Base-by-base conservation (phyloP, 2,113 vertebrate genomes). In the Ctenodactylus gundi region DNA sequence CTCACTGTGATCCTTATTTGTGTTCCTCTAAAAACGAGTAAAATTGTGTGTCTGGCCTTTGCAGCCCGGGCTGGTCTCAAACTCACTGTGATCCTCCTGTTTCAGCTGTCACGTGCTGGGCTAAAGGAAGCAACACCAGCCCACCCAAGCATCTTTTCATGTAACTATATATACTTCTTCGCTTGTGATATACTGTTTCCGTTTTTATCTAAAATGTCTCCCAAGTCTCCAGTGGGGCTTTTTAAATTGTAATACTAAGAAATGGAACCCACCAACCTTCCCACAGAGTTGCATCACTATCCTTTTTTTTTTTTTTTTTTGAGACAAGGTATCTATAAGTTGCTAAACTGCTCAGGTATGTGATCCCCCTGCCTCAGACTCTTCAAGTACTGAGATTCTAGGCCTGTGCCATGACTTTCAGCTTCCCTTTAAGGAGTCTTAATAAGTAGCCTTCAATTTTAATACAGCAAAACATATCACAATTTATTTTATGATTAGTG, bases 401-500 rank as follows among this genome's bases (percentile, higher is more conserved):
- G 44, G 46, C 11, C 7, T 23, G 29, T 5, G 17, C 29, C 41
- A 83, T 18, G 27, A 39, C 25, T 9, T 25, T 39, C 11, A 7
- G 25, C 39, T 31, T 58, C 46, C 91, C 23, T 65, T 49, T 77
- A 81, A 70, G 51, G 18, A 55, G 1, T 55, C 12, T 85, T 80
- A 83, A 77, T 75, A 6, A 88, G 29, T 27, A 75, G n/a, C 68
- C 80, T 29, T 83, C 83, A 88, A 76, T 84, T 93, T 65, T 93
- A 46, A 83, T 84, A 34, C 60, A 1, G 68, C 44, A 91, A 20
- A 84, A 88, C 67, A 31, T 89, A 17, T 93, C n/a, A 80, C 34
- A 83, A 70, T 77, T 46, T 87, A 75, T 67, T 68, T 70, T 72
- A 76, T 62, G 60, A 55, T 70, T 92, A 78, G 36, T 10, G 60